Evolutionary conservation across 2,888 invertebrate species (phyloP), one percentile per base, ranked within the genome.

Genomic region (Mesorhabditis belari): DNA sequence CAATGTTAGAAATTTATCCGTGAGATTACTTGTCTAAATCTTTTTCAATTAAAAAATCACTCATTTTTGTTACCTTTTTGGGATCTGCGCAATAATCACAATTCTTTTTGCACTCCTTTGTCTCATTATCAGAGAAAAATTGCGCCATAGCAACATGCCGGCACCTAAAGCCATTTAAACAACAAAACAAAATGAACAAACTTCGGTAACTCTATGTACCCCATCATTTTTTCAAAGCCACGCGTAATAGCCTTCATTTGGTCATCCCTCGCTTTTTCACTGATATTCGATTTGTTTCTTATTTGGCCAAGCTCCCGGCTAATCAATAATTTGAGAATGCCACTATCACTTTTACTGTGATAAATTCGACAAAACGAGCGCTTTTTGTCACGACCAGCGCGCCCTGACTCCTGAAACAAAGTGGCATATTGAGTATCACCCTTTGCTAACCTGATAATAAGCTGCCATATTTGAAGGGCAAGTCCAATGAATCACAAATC

Each of bases 401-500:
- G 86, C 1, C 94, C 94, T 0, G 92, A 91, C 84, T 95, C 94
- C 57, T 35, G 17, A 35, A 35, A 54, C 26, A n/a, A 55, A 12
- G 3, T 3, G 6, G 6, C 6, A 51, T 17, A 9, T n/a, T 51
- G 6, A 51, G 19, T 12, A 51, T 17, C 51, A 51, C 86, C n/a
- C n/a, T n/a, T n/a, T 17, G 35, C 6, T 12, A 35, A 35, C 35
- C 35, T 94, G 88, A 82, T 98, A 98, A 82, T 93, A 98, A 0
- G 90, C 91, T 0, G 95, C 92, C 57, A 96, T 89, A 78, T 90
- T 92, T 81, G 93, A 91, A 0, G 96, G 91, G 35, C 92, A 86
- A 25, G 91, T 91, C 96, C 95, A 98, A 83, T 98, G 96, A 5
- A 90, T 88, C 2, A 98, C 96, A 81, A 92, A 91, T 67, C 94